Percentiles rank a stretch among this genome's conserved stretches.
Evolutionary conservation across 2,888 invertebrate genomes (phyloP).

Genomic region (Hybos culiciformis): DNA sequence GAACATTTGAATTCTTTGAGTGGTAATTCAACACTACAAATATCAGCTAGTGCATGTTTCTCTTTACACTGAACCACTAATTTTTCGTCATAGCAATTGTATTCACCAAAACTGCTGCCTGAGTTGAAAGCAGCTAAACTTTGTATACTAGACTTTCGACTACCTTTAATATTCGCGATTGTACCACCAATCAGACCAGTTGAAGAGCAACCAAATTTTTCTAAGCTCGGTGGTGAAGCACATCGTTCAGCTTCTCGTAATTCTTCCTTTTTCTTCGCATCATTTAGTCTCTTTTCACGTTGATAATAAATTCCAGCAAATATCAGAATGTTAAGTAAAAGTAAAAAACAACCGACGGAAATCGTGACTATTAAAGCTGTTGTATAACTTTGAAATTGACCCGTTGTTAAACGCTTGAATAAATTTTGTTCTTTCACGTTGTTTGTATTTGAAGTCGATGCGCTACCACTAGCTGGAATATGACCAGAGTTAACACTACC

Average conservation of each 20-base stretch:
- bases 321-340: slow-evolving; percentile 69
- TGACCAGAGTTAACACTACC: slow-evolving; percentile 11
- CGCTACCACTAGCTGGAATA: slow-evolving; percentile 9
- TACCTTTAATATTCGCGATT: slow-evolving; percentile 16
- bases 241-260: slow-evolving; percentile 59
- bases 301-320: slow-evolving; percentile 83
- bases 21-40: slow-evolving; percentile 46
- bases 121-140: slow-evolving; percentile 17
- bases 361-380: slow-evolving; percentile 80
- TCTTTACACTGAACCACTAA: slow-evolving; percentile 36
- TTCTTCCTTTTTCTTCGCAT: slow-evolving; percentile 64
- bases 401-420: slow-evolving; percentile 56
- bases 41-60: slow-evolving; percentile 46
- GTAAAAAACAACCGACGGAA: slow-evolving; percentile 69
- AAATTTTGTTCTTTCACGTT: slow-evolving; percentile 52
- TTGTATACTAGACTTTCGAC: slow-evolving; percentile 46
- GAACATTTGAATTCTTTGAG: slow-evolving; percentile 44
- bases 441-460: slow-evolving; percentile 23
- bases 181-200: slow-evolving; percentile 12
- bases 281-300: slow-evolving; percentile 48
- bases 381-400: slow-evolving; percentile 77
- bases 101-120: slow-evolving; percentile 43
- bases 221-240: slow-evolving; percentile 31
- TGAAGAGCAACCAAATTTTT: slow-evolving; percentile 20
- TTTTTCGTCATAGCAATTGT: slow-evolving; percentile 52